These are phyloP conservation scores for Passer domesticus DNA, from an alignment of 2,113 vertebrate genomes.

Conservation along the genomic window DNA sequence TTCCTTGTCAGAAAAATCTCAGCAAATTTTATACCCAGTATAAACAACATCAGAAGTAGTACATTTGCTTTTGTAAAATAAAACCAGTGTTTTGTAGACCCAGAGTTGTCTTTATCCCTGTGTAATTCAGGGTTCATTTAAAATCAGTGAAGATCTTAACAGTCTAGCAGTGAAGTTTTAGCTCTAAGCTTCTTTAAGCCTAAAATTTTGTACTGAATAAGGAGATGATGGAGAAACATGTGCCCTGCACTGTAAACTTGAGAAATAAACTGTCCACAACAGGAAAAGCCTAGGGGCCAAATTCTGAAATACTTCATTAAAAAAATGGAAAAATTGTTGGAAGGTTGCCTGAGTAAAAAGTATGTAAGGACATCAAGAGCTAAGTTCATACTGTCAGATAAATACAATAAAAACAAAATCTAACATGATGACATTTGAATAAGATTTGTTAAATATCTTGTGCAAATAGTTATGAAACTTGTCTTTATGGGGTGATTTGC, in stretches of 20 bases:
- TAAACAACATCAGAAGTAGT: neutral
- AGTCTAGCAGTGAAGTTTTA: neutral
- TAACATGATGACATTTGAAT: neutral
- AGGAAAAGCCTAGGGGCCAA: neutral
- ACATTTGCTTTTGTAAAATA: neutral
- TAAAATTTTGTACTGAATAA: neutral
- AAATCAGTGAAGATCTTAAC: neutral
- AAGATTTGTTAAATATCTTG: constrained; percentile 21
- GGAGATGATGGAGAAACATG: neutral
- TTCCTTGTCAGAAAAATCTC: neutral
- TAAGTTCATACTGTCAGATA: neutral
- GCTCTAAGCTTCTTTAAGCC: neutral
- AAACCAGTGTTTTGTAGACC: neutral
- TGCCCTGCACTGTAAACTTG: neutral
- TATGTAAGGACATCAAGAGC: neutral
- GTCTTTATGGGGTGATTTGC: constrained; percentile 12
- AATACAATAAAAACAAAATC: neutral
- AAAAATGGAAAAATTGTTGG: neutral
- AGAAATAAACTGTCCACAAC: neutral
- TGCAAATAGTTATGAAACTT: constrained; percentile 31
- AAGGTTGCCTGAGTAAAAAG: neutral
- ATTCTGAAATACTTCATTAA: neutral
- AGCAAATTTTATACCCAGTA: neutral
- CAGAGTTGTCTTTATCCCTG: neutral
- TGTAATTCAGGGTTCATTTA: neutral